Conservation (phyloP, 2,888 invertebrate species). For the Bibio marci region DNA sequence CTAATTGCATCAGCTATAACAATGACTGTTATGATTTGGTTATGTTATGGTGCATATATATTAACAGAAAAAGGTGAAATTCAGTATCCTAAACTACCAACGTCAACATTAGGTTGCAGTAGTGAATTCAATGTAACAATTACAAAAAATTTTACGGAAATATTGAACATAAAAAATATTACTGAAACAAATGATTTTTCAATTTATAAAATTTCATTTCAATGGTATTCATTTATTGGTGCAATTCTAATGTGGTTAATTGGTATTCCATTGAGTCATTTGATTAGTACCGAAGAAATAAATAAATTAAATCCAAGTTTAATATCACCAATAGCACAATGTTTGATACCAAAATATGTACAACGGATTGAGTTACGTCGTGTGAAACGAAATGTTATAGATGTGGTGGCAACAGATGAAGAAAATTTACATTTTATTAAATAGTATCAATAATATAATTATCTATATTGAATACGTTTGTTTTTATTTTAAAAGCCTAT, state of each 20-base stretch:
- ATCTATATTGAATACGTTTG: too few species aligned
- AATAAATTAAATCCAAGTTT: conserved; percentile 20
- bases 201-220: conserved; percentile 40
- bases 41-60: neutral
- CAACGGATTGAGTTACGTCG: too few species aligned
- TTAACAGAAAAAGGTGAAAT: neutral
- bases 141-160: neutral
- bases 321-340: conserved; percentile 17
- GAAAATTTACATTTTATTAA: too few species aligned
- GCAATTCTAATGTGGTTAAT: conserved; percentile 32
- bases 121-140: too few species aligned
- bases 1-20: too few species aligned
- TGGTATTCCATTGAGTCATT: conserved; percentile 35
- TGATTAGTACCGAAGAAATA: conserved; percentile 23
- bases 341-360: conserved; percentile 7
- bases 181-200: too few species aligned
- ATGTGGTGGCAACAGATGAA: too few species aligned
- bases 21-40: neutral
- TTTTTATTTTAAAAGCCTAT: too few species aligned
- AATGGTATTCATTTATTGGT: conserved; percentile 40
- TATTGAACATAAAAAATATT: too few species aligned
- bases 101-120: neutral
- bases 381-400: too few species aligned
- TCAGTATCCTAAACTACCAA: neutral
- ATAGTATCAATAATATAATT: too few species aligned